phyloP scores from a whole-genome alignment of 2,113 vertebrate genomes.

The Rhombomys opimus region DNA sequence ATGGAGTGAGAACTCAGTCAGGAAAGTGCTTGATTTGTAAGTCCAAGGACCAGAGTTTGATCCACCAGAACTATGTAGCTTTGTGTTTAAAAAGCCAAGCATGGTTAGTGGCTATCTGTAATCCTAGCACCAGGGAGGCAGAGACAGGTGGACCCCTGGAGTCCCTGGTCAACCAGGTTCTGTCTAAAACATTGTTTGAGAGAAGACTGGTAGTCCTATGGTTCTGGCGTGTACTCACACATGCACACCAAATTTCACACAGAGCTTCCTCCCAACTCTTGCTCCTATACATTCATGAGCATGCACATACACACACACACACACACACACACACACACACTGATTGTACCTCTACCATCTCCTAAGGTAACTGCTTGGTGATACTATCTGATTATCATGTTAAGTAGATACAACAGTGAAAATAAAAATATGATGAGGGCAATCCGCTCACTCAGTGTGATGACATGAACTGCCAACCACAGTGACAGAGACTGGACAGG shows the following conservation, averaged over 20 bases:
- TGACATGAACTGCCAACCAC: background rate
- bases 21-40: background rate
- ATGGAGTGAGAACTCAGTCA: background rate
- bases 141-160: background rate
- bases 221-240: background rate
- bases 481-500: background rate
- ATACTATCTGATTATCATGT: background rate
- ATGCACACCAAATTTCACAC: background rate
- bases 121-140: background rate
- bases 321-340: background rate
- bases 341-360: background rate
- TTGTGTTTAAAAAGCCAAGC: background rate
- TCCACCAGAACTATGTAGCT: background rate
- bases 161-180: background rate
- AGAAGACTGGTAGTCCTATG: background rate
- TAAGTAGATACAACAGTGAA: background rate
- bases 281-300: background rate
- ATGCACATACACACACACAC: too few relatives aligned
- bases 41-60: too few relatives aligned
- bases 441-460: background rate
- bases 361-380: background rate
- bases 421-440: background rate
- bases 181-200: background rate
- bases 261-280: background rate
- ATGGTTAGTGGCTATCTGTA: background rate